These are phyloP conservation scores for Pseudochaenichthys georgianus DNA, from an alignment of 2,797 vertebrate species.

Conservation along the genomic window DNA sequence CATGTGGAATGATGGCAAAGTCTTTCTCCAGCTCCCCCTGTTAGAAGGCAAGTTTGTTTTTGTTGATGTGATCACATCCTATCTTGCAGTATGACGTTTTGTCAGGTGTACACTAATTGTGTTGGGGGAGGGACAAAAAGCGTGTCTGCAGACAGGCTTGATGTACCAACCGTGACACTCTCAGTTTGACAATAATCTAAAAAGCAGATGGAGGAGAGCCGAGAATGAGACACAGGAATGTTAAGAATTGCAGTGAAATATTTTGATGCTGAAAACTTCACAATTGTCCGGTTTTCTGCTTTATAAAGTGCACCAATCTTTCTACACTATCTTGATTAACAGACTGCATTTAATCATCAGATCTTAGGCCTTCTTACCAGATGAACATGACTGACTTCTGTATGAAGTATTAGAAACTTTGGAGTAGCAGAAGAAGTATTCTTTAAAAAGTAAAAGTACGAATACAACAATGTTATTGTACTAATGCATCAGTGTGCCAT, in stretches of 20 bases:
- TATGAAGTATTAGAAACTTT: neutral
- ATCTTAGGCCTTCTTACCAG: neutral
- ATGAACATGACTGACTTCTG: neutral
- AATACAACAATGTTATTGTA: neutral
- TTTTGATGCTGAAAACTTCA: conserved; percentile 45
- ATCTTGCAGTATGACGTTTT: conserved; percentile 58
- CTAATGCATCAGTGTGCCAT: neutral
- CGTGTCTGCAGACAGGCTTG: conserved; percentile 66
- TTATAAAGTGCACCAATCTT: neutral
- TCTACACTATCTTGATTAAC: neutral
- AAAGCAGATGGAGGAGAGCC: conserved; percentile 78
- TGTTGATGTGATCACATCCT: conserved; percentile 68
- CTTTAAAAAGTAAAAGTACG: neutral
- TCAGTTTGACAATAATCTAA: conserved; percentile 70
- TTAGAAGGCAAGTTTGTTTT: conserved; percentile 59
- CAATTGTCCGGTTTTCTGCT: neutral
- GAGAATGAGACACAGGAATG: conserved; percentile 64
- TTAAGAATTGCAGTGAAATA: conserved; percentile 46
- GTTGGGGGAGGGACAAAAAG: conserved; percentile 59
- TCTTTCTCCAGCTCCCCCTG: conserved; percentile 20
- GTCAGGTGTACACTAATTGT: conserved; percentile 65
- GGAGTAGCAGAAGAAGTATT: neutral
- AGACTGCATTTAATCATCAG: neutral
- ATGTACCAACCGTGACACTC: conserved; percentile 70
- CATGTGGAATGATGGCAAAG: conserved; percentile 28